Base-by-base conservation (phyloP, 1,140 invertebrate genomes). In the Rhagoletis pomonella region DNA sequence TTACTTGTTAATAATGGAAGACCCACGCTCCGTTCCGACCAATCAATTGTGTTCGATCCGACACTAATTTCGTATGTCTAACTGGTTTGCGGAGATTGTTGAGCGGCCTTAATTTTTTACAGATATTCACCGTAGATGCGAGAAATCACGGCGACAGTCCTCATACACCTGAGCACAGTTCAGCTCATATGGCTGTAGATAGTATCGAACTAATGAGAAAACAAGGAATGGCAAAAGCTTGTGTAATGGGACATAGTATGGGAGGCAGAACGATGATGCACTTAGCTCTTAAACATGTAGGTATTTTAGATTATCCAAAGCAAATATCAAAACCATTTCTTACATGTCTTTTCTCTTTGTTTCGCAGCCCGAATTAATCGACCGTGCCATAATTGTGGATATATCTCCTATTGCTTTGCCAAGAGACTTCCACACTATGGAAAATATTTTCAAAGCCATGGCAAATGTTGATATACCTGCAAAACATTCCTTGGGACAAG, bases 101-200 rank as follows among this genome's bases (percentile, higher is more conserved):
- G 29, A 29, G 29, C 29, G 29, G 29, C 29, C 29, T 29, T 29
- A 29, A 29, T 50, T 55, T 55, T 85, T 87, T 85, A 10, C 84
- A 92, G 90, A 95, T 98, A 0, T 95, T 98, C 62, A 94, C 96
- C 1, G 94, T 98, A 29, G 98, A 99, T 94, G 95, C 96, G 2
- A 95, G 98, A 90, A 99, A 99, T 93, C 98, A 99, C 93, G 98
- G 98, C 0, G 96, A 97, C 62, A 98, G 97, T 91, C 96, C 96
- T 0, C 97, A 98, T 90, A 93, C 95, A 2, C 88, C 93, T 9
- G 94, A 95, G 0, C 96, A 97, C 93, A 95, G 94, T 58, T 98
- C 98, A 91, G 89, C 92, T 4, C 93, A 95, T 17, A 95, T 98
- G 94, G 95, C 95, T 4, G 94, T 95, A 88, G 98, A 99, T 93